phyloP scores from a whole-genome alignment of 2,888 invertebrate species.

The Drosophila birchii region DNA sequence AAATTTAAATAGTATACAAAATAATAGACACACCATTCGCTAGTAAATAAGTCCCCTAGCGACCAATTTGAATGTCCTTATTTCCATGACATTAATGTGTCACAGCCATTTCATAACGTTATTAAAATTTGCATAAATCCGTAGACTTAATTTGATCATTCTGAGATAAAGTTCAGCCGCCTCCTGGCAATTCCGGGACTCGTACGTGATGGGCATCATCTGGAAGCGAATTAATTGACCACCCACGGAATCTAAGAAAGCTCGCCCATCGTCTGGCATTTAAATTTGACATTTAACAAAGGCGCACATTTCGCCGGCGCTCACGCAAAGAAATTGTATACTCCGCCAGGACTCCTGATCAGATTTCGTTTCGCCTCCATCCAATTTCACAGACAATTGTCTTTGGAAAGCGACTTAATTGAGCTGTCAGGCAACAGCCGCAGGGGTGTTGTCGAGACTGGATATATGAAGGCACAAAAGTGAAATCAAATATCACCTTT shows the following conservation, averaged over 20 bases:
- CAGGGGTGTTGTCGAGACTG: conserved; percentile 4
- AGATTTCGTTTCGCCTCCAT: conserved; percentile 4
- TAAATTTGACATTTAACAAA: conserved; percentile 48
- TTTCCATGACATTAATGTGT: not conserved
- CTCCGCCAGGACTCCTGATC: not conserved
- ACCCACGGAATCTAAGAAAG: conserved; percentile 12
- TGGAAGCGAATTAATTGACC: conserved; percentile 22
- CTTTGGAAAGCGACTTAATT: conserved; percentile 33
- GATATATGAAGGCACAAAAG: conserved; percentile 3
- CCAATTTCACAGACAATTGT: conserved; percentile 27
- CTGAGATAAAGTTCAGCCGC: conserved; percentile 11
- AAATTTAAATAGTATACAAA: not conserved
- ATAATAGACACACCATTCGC: not conserved
- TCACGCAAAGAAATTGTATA: conserved; percentile 29
- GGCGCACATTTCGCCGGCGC: conserved; percentile 26
- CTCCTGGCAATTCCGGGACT: conserved; percentile 10
- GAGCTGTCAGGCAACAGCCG: conserved; percentile 34
- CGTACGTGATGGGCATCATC: conserved; percentile 12
- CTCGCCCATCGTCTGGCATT: conserved; percentile 28
- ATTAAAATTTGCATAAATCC: conserved; percentile 17
- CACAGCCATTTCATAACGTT: not conserved
- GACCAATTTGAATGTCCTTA: not conserved
- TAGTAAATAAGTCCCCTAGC: not conserved
- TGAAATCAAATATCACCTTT: conserved; percentile 30
- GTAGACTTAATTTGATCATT: conserved; percentile 10